These are phyloP conservation scores for Pheucticus melanocephalus DNA, from an alignment of 2,113 vertebrate species.

Conservation along the genomic window DNA sequence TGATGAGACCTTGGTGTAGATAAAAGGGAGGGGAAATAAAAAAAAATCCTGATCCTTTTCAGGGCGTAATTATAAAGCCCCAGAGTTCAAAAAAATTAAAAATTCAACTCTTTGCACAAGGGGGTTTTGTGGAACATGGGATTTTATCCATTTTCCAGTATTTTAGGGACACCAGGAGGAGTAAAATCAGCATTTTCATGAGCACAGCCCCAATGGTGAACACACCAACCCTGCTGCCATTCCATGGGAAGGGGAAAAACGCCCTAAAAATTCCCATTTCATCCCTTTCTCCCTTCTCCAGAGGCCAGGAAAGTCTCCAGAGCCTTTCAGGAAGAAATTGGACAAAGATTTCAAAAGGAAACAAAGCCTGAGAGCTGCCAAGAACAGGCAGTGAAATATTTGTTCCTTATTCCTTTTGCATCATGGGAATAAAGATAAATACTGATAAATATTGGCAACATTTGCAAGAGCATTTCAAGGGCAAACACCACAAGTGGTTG, in stretches of 20 bases:
- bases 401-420: not conserved
- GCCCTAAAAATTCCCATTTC: not conserved
- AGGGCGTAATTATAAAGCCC: not conserved
- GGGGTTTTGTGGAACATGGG: not conserved
- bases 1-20: rapidly evolving
- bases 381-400: not conserved
- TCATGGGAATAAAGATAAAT: not conserved
- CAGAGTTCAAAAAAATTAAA: not conserved
- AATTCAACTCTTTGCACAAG: not conserved
- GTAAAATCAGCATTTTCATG: not conserved
- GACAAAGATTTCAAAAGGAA: not conserved
- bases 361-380: not conserved
- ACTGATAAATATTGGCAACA: not conserved
- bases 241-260: not conserved
- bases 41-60: not conserved
- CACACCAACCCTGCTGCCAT: not conserved
- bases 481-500: not conserved
- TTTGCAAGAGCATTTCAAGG: not conserved
- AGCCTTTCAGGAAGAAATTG: not conserved
- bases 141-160: not conserved
- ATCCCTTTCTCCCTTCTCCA: not conserved
- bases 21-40: not conserved
- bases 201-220: not conserved
- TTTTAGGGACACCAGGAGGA: not conserved
- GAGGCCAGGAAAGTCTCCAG: not conserved